Evolutionary conservation across 2,888 invertebrate genomes (phyloP), one percentile per base, ranked within the genome.

Genomic region (Geotrupes spiniger): DNA sequence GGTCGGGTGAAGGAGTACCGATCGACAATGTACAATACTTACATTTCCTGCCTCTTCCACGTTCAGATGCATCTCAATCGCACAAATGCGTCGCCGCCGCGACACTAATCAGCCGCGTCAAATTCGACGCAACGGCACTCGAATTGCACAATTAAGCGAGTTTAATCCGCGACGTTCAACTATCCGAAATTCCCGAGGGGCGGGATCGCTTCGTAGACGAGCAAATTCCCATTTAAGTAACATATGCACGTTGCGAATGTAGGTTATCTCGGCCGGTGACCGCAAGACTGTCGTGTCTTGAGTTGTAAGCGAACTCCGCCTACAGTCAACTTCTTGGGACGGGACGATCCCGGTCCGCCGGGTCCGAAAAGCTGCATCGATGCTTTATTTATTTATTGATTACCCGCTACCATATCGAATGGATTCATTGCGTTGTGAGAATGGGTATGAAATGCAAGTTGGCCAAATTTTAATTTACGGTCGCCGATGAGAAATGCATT

Each of bases 211-310:
- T 41, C 36, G 40, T 40, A 46, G 36, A 52, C 48, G 52, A 31
- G 36, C 46, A 59, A 59, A 56, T 36, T 36, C 46, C 36, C 44
- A 53, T 58, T 59, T 54, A 43, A 48, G 49, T 54, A 61, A 53
- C 60, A 62, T 60, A 54, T 62, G 62, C 53, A 52, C 56, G 28
- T 17, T 21, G 46, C 51, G 54, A 58, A 59, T 59, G 57, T 60
- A 54, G 62, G 59, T 59, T 59, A 59, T 48, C 55, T 52, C 54
- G 62, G 60, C 58, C 62, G 60, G 60, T 61, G 62, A 62, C 60
- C 60, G 60, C 47, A 51, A 56, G 59, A 57, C 55, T 59, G 62
- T 55, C 56, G 58, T 59, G 57, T 51, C 53, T 41, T 54, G 58
- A 56, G 57, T 58, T 61, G 60, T 58, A 60, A 57, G 60, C 56